Conservation (phyloP, 2,888 invertebrate species). For the Clepsis dumicolana region DNA sequence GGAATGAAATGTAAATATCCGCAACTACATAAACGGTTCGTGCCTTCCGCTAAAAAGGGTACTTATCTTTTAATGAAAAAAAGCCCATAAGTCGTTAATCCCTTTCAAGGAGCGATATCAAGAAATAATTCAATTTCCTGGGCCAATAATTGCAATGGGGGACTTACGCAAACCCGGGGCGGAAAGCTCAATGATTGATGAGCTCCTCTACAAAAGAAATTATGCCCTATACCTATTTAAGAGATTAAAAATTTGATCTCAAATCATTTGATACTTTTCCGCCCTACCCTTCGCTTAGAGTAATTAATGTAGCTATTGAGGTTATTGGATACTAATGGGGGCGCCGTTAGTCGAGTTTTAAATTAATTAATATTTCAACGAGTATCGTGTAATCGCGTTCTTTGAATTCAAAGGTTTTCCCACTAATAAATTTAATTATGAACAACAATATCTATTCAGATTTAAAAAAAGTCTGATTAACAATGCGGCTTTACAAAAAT, state of each 20-base stretch:
- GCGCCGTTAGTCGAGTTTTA: conserved; percentile 53
- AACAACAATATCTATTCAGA: neutral
- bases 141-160: conserved; percentile 59
- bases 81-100: conserved; percentile 50
- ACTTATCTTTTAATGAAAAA: conserved; percentile 13
- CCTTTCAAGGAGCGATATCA: conserved; percentile 55
- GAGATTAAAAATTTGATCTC: conserved; percentile 69
- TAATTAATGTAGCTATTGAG: conserved; percentile 73
- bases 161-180: conserved; percentile 46
- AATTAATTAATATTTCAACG: conserved; percentile 51
- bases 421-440: neutral
- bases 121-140: conserved; percentile 65
- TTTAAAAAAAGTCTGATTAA: neutral
- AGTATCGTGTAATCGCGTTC: conserved; percentile 27
- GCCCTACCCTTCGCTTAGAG: conserved; percentile 54
- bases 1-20: neutral
- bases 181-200: conserved; percentile 68
- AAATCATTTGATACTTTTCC: conserved; percentile 62
- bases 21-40: neutral
- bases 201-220: conserved; percentile 57
- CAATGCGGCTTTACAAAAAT: neutral
- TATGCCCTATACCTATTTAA: conserved; percentile 64
- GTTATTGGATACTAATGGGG: conserved; percentile 58
- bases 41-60: conserved; percentile 23
- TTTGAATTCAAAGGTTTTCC: conserved; percentile 42